Base-by-base conservation (phyloP, 1,140 invertebrate genomes). In the Drosophila funebris region DNA sequence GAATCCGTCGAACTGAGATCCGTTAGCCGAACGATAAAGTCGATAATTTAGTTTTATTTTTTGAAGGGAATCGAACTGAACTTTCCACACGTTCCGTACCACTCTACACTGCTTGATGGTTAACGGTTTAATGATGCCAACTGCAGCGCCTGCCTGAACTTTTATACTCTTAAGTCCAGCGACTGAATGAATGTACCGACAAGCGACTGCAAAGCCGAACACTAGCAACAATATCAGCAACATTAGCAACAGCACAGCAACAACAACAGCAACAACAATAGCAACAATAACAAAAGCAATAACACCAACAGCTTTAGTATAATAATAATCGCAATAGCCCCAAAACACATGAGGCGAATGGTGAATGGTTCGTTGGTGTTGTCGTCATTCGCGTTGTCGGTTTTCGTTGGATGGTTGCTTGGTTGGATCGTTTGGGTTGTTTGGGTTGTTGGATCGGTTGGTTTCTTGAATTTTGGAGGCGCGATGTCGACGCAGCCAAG, bases 111-210 rank as follows among this genome's bases (percentile, higher is more conserved):
- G 77, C 73, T 90, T 60, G 73, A 90, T 79, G 90, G 90, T 91
- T 84, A 91, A 91, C 90, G 82, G 81, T 80, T 91, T 81, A 91
- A 91, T 91, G 90, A 91, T 91, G 77, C 76, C 72, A 81, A 80
- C 62, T 90, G 76, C 74, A 84, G 70, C 64, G 64, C 62, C 69
- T 70, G 73, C 44, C 54, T 64, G 64, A 75, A 88, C 77, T 91
- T 91, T 90, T 91, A 91, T 91, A 91, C 85, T 46, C 52, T 50
- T 27, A 39, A 24, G 53, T 18, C 36, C 52, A 70, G 50, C 63
- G 73, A 73, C 36, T 81, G 43, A 76, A 60, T 81, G 78, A 64
- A 68, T 57, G 54, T 43, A n/a, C 72, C 73, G 57, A 82, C 79
- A 64, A 60, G 54, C 62, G 63, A 70, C 62, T 27, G 48, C 53